These are phyloP conservation scores for Pseudotriccus pelzelni DNA, from an alignment of 2,797 vertebrate species.

Conservation along the genomic window DNA sequence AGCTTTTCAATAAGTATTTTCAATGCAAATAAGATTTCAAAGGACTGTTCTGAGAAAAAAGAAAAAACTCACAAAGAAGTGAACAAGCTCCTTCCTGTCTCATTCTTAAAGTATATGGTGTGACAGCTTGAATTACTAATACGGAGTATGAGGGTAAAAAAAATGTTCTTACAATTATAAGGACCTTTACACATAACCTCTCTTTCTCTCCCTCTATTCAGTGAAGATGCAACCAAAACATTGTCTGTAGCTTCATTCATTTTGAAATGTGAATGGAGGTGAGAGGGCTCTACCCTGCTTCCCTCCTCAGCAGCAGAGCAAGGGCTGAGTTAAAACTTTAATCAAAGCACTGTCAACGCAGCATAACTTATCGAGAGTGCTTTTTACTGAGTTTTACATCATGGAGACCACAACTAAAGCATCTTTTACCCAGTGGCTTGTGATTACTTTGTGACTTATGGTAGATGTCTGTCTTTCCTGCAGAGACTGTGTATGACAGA, in stretches of 20 bases:
- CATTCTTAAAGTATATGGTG: not conserved
- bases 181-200: not conserved
- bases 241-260: not conserved
- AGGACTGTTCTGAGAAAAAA: not conserved
- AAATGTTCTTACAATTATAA: not conserved
- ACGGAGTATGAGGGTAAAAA: not conserved
- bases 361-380: not conserved
- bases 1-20: constrained; percentile 49
- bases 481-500: not conserved
- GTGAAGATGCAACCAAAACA: not conserved
- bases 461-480: not conserved
- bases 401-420: not conserved
- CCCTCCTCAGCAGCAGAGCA: not conserved
- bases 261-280: not conserved
- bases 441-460: not conserved
- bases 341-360: not conserved
- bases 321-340: not conserved
- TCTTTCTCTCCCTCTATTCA: not conserved
- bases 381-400: not conserved
- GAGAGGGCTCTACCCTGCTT: not conserved
- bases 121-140: not conserved
- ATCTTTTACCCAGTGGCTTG: not conserved
- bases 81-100: constrained; percentile 16
- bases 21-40: constrained; percentile 48
- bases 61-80: not conserved